Evolutionary conservation across 2,888 invertebrate genomes (phyloP).

Genomic region (Apamea anceps): DNA sequence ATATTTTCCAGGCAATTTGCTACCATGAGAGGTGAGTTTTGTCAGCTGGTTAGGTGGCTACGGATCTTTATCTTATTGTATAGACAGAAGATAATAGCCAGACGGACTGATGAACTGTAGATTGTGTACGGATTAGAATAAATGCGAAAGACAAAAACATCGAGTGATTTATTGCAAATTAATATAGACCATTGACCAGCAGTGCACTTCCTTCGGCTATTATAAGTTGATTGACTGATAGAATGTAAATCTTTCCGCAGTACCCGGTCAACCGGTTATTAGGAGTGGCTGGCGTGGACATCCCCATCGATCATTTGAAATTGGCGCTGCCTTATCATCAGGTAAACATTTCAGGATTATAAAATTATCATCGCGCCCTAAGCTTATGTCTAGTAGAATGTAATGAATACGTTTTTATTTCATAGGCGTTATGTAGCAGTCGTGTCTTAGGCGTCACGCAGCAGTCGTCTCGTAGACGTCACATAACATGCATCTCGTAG

Average conservation of each 20-base stretch:
- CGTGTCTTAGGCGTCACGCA: background rate
- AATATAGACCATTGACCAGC: conserved; percentile 9
- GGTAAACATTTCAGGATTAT: conserved; percentile 67
- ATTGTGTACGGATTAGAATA: background rate
- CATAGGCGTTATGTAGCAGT: background rate
- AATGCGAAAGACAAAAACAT: conserved; percentile 6
- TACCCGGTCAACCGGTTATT: conserved; percentile 85
- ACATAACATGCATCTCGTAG: no score
- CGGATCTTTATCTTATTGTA: background rate
- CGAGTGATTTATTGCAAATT: conserved; percentile 4
- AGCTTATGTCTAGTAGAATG: background rate
- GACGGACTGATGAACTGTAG: background rate
- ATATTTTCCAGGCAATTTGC: background rate
- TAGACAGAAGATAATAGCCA: background rate
- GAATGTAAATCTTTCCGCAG: conserved; percentile 67
- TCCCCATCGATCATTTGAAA: conserved; percentile 85
- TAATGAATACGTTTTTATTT: background rate
- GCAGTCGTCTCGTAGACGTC: no score
- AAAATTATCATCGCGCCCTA: background rate
- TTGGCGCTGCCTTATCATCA: conserved; percentile 83
- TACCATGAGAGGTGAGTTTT: background rate
- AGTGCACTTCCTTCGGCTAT: background rate
- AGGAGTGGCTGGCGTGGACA: conserved; percentile 87
- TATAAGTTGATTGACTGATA: conserved; percentile 19
- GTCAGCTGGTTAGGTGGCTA: background rate